phyloP scores from a whole-genome alignment of 2,113 vertebrate species.

The Struthidea cinerea region DNA sequence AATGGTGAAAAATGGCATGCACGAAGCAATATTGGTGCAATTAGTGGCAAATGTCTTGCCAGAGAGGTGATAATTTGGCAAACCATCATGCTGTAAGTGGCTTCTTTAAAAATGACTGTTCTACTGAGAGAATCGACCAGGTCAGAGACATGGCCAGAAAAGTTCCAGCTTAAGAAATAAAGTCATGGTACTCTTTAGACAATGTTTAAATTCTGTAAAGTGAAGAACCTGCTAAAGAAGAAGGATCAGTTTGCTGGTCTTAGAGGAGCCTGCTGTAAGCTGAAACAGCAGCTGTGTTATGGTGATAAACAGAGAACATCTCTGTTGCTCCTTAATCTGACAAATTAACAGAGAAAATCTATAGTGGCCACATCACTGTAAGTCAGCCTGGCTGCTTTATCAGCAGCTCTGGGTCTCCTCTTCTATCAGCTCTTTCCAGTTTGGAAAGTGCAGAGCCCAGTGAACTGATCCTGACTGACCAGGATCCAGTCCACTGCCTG shows the following conservation, averaged over 20 bases:
- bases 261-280: background rate
- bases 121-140: background rate
- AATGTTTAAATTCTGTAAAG: background rate
- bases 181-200: background rate
- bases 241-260: background rate
- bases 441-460: background rate
- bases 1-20: background rate
- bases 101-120: background rate
- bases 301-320: background rate
- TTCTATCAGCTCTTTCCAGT: background rate
- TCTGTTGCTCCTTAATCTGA: background rate
- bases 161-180: background rate
- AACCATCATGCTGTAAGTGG: background rate
- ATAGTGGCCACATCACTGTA: background rate
- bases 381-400: background rate
- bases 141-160: background rate
- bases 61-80: background rate
- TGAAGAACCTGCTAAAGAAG: background rate
- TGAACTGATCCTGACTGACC: background rate
- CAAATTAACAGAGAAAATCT: background rate
- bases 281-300: background rate
- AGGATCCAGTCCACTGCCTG: background rate
- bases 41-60: background rate
- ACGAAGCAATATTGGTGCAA: background rate
- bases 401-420: background rate